phyloP scores from a whole-genome alignment of 2,888 invertebrate species.

The Drosophila eohydei region DNA sequence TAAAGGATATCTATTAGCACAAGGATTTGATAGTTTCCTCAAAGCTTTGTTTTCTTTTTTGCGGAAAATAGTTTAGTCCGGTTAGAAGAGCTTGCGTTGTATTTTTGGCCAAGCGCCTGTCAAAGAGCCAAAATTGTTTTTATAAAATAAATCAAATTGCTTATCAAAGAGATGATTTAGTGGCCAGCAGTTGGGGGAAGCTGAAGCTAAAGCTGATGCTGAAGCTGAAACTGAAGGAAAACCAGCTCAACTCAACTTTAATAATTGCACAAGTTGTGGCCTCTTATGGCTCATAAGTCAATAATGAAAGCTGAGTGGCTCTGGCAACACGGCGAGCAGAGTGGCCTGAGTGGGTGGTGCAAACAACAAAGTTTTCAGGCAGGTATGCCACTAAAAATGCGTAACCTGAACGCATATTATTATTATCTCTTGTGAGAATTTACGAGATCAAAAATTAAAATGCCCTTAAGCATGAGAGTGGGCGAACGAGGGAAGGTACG shows the following conservation, averaged over 20 bases:
- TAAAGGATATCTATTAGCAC: constrained; percentile 22
- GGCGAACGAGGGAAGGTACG: neutral
- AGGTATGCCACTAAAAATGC: constrained; percentile 70
- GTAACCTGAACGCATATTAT: constrained; percentile 78
- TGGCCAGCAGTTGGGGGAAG: constrained; percentile 38
- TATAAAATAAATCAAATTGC: constrained; percentile 78
- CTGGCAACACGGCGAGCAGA: neutral
- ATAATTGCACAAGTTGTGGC: constrained; percentile 78
- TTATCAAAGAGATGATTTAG: constrained; percentile 79
- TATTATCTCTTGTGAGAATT: constrained; percentile 80
- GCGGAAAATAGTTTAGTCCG: constrained; percentile 66
- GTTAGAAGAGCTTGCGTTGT: constrained; percentile 51
- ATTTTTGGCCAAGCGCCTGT: constrained; percentile 56
- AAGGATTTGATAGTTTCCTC: neutral
- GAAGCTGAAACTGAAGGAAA: constrained; percentile 5
- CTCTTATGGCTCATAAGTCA: constrained; percentile 77
- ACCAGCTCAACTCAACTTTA: constrained; percentile 70
- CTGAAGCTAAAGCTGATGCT: neutral
- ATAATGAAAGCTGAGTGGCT: constrained; percentile 50
- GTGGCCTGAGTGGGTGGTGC: neutral
- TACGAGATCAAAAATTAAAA: constrained; percentile 82
- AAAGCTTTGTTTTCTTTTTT: constrained; percentile 47
- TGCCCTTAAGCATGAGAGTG: constrained; percentile 57
- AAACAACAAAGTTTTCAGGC: constrained; percentile 51
- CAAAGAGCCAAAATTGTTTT: constrained; percentile 75